Evolutionary conservation across 2,888 invertebrate species (phyloP), one percentile per base, ranked within the genome.

Genomic region (Cremastobaeus sp.): DNA sequence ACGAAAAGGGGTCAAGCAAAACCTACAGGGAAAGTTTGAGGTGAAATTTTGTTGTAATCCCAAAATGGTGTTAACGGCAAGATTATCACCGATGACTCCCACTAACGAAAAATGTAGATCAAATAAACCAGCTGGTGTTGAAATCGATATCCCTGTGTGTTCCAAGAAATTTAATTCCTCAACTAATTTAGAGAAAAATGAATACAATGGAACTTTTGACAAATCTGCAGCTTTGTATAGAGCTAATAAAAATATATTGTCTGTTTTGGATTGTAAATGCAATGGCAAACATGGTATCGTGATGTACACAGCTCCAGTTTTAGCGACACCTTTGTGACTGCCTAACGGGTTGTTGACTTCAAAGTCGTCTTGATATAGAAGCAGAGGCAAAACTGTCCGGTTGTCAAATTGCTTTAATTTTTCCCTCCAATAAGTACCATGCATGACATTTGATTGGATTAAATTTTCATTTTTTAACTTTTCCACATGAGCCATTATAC

Each of bases 301-400:
- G 11, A 76, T 43, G 41, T 76, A 76, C 3, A 74, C 55, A 30
- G 71, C 75, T 34, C 66, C 73, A 28, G 71, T 57, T 41, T 77
- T 77, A 4, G 59, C 57, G 3, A 75, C 47, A n/a, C 66, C 75
- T 41, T 48, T 69, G 21, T 72, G 70, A 50, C 62, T 73, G 1
- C 70, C 73, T 11, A 73, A 48, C 1, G 75, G 73, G 37, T 78
- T 77, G 34, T 76, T 74, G 0, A 48, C 69, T 52, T 77, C 74
- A 30, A 69, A 77, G 48, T 78, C 78, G 57, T 76, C 76, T 17
- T 64, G 74, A 39, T 78, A 75, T 14, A 77, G 32, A 14, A 72
- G 59, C 2, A 76, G 12, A 3, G 75, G 76, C 2, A 76, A 59
- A 28, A 76, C 65, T 0, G 57, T 32, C 18, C 43, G 11, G 18